These are phyloP conservation scores for Labrus mixtus DNA, from an alignment of 2,113 vertebrate genomes.

Conservation along the genomic window DNA sequence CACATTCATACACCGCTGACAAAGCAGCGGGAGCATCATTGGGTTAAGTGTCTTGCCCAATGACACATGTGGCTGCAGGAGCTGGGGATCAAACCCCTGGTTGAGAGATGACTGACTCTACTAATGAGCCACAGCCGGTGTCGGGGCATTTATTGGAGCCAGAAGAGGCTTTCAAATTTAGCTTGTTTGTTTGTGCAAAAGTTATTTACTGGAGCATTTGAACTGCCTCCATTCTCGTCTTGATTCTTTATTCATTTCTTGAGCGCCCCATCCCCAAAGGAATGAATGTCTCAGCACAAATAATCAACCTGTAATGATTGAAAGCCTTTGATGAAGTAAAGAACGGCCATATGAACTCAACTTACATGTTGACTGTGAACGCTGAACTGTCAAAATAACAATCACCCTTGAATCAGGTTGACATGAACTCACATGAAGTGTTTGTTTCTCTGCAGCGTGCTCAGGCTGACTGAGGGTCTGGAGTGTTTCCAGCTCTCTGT, in stretches of 20 bases:
- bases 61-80: too few relatives aligned
- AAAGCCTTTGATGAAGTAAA: neutral
- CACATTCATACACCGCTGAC: too few relatives aligned
- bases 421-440: slow-evolving; percentile 25
- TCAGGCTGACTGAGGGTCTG: slow-evolving; percentile 21
- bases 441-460: slow-evolving; percentile 1
- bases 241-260: neutral
- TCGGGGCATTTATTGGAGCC: too few relatives aligned
- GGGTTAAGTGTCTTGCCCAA: too few relatives aligned
- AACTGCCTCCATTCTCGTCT: neutral
- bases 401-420: slow-evolving; percentile 19
- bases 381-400: slow-evolving; percentile 24
- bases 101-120: too few relatives aligned
- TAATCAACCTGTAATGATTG: neutral
- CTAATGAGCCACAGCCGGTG: too few relatives aligned
- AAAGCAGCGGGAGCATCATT: too few relatives aligned
- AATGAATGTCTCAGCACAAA: neutral
- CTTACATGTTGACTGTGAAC: slow-evolving; percentile 7
- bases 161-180: too few relatives aligned
- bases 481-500: slow-evolving; percentile 33
- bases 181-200: too few relatives aligned
- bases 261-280: neutral
- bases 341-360: neutral
- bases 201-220: too few relatives aligned
- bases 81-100: too few relatives aligned